phyloP scores from a whole-genome alignment of 2,113 vertebrate species.

The Osmerus mordax region DNA sequence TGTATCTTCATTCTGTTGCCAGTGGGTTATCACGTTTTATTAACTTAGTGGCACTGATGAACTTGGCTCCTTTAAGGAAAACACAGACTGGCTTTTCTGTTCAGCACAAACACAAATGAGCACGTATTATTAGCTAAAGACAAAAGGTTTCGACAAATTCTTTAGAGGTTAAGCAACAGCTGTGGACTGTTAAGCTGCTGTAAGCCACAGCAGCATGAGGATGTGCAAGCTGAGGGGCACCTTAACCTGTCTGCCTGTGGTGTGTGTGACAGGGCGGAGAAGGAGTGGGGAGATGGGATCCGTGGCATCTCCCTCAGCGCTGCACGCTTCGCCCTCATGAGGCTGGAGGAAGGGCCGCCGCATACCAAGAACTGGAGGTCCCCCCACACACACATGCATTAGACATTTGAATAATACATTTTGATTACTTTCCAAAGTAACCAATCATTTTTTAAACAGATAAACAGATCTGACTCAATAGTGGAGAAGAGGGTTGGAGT shows the following conservation, averaged over 20 bases:
- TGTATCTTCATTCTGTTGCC: conserved; percentile 2
- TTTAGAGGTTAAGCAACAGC: too few relatives aligned
- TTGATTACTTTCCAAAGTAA: not conserved
- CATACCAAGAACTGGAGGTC: conserved; percentile 99
- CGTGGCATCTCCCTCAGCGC: conserved; percentile 95
- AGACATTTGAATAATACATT: not conserved
- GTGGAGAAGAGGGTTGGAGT: too few relatives aligned
- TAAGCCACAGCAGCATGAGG: too few relatives aligned
- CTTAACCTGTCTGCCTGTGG: too few relatives aligned
- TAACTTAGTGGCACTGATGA: not conserved
- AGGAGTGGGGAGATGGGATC: conserved; percentile 98
- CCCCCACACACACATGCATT: conserved; percentile 24
- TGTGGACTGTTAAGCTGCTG: too few relatives aligned
- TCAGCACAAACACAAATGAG: not conserved
- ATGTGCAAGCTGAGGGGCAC: too few relatives aligned
- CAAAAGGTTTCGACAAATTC: too few relatives aligned
- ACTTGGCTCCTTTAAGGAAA: not conserved
- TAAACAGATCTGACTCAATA: too few relatives aligned
- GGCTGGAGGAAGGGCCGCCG: conserved; percentile 92
- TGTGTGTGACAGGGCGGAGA: conserved; percentile 83
- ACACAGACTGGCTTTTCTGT: not conserved
- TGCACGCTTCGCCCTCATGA: conserved; percentile 88
- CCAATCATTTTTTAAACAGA: too few relatives aligned
- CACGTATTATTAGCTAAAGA: too few relatives aligned
- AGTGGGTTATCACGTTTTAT: conserved; percentile 3